Evolutionary conservation across 2,797 vertebrate genomes (phyloP).

Genomic region (Sebastes dallii): DNA sequence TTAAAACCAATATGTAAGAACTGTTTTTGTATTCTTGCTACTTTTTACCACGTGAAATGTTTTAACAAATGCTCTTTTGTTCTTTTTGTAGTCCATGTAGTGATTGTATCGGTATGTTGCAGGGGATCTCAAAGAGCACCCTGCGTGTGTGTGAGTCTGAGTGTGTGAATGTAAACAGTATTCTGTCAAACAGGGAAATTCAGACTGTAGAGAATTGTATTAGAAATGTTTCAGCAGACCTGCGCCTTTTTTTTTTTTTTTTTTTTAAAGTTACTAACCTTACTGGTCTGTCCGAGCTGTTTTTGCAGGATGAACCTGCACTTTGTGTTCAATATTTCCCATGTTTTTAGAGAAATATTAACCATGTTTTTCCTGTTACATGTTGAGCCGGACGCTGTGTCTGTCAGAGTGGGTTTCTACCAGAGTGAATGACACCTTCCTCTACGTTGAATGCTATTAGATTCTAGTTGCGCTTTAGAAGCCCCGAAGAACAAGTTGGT

Average conservation of each 20-base stretch:
- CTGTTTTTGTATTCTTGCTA: slow-evolving; percentile 74
- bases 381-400: slow-evolving; percentile 23
- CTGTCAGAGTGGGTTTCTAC: slow-evolving; percentile 27
- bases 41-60: slow-evolving; percentile 66
- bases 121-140: slow-evolving; percentile 36
- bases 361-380: slow-evolving; percentile 18
- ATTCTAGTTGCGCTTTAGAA: slow-evolving; percentile 34
- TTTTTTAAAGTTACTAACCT: slow-evolving; percentile 19
- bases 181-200: slow-evolving; percentile 56
- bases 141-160: not conserved
- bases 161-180: slow-evolving; percentile 44
- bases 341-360: slow-evolving; percentile 19
- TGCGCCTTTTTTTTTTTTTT: slow-evolving; percentile 16
- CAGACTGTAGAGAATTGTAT: slow-evolving; percentile 48
- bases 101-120: slow-evolving; percentile 56
- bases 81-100: slow-evolving; percentile 62
- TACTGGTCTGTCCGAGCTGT: slow-evolving; percentile 18
- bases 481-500: slow-evolving; percentile 4
- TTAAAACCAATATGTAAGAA: slow-evolving; percentile 34
- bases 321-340: slow-evolving; percentile 25
- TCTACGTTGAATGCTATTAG: slow-evolving; percentile 44
- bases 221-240: slow-evolving; percentile 40
- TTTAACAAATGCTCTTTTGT: slow-evolving; percentile 59
- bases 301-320: slow-evolving; percentile 16
- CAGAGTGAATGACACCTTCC: slow-evolving; percentile 19